Conservation (phyloP, 2,888 invertebrate species). For the Entomobrya multifasciata region DNA sequence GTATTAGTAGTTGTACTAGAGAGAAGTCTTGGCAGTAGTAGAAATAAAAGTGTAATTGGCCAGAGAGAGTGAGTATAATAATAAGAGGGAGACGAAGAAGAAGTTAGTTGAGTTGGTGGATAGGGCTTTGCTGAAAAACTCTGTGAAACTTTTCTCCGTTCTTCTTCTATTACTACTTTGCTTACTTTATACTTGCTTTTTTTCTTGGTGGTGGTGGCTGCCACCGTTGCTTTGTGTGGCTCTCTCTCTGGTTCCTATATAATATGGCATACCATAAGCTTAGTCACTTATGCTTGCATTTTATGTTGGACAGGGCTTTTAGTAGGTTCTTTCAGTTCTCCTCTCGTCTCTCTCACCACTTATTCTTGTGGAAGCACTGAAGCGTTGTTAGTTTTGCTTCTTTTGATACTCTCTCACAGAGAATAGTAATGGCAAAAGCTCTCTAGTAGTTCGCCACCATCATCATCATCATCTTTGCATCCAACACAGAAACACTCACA, state of each 20-base stretch:
- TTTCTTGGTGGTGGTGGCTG: conserved; percentile 68
- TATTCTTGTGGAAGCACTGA: conserved; percentile 72
- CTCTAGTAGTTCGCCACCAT: conserved; percentile 40
- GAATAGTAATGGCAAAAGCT: conserved; percentile 42
- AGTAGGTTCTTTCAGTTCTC: conserved; percentile 40
- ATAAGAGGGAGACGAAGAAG: conserved; percentile 41
- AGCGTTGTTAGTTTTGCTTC: conserved; percentile 63
- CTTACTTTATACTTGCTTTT: conserved; percentile 30
- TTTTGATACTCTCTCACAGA: conserved; percentile 33
- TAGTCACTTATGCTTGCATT: conserved; percentile 71
- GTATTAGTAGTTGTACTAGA: conserved; percentile 36
- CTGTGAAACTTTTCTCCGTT: conserved; percentile 74
- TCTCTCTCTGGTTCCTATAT: conserved; percentile 42
- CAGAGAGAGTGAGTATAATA: conserved; percentile 55
- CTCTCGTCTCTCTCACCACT: not conserved
- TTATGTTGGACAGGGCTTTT: conserved; percentile 71
- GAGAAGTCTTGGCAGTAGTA: conserved; percentile 14
- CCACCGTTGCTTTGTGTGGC: conserved; percentile 7
- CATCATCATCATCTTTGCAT: conserved; percentile 47
- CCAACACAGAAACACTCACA: conserved; percentile 13
- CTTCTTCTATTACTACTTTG: conserved; percentile 32
- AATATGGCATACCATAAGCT: conserved; percentile 67
- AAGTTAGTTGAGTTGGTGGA: conserved; percentile 22
- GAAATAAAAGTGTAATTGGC: conserved; percentile 69
- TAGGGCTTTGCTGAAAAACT: conserved; percentile 64